Base-by-base conservation (phyloP, 2,113 vertebrate genomes). In the Epinephelus lanceolatus region DNA sequence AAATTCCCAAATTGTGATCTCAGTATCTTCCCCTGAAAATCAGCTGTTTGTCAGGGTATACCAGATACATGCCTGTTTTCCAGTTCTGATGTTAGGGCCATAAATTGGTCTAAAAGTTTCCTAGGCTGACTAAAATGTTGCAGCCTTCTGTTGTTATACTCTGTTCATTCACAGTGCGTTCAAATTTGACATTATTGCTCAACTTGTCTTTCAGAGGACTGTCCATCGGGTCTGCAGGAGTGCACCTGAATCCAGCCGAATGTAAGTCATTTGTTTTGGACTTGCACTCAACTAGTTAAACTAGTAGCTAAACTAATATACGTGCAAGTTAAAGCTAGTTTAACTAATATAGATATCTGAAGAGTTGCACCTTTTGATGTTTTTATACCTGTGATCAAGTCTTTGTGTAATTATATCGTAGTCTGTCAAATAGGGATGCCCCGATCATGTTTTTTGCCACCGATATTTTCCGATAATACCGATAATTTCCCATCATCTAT, bases 231-330 rank as follows among this genome's bases (percentile, higher is more conserved):
- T 94, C 95, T 91, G 93, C 94, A 92, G 96, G 95, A 94, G 95
- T 95, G 94, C 92, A 95, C 94, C 95, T 91, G 96, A 98, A 98
- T 94, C 97, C 96, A 98, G 95, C 97, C 97, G 97, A 98, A 99
- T 99, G 98, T 99, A 96, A 99, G 98, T 97, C 37, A 2, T 8
- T n/a, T 0, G 14, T 2, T 69, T 15, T 60, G 13, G 6, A 47
- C 18, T 7, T 71, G 4, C 33, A 18, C 62, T 62, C 7, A 56
- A 11, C 11, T 45, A 25, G 23, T 47, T 47, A 11, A 17, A 18
- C n/a, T 40, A 45, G 30, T 9, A 25, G 11, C 19, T 61, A 6
- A 77, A 53, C 72, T 76, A 79, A 76, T 71, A 14, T 47, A 45
- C 40, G 15, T 57, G 77, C 17, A 23, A 5, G 33, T 37, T 37